Base-by-base conservation (phyloP, 2,113 vertebrate genomes). In the Lutjanus erythropterus region DNA sequence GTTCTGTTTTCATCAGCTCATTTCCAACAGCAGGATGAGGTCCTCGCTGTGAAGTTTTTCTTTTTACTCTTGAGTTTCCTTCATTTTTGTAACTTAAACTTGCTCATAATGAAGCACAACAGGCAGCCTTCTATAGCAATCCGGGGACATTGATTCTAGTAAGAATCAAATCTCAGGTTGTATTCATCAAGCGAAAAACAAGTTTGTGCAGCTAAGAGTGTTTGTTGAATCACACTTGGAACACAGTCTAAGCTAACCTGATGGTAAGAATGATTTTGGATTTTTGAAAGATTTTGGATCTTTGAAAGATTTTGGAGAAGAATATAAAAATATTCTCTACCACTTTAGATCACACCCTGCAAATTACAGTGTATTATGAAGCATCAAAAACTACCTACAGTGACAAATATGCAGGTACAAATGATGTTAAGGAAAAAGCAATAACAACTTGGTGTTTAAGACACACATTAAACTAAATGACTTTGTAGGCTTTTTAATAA, bases 61-160 rank as follows among this genome's bases (percentile, higher is more conserved):
- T 6, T 39, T 46, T 46, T 37, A 58, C n/a, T 42, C 64, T 29
- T 27, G 3, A 0, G 8, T 33, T 39, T 75, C 59, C 42, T 29
- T 15, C 4, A 29, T 42, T 60, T 25, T 37, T 80, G 4, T 37
- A 19, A 42, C 25, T 50, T 29, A 42, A 80, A 75, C 10, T 19
- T 25, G 23, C 33, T 50, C 42, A 66, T 76, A 62, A 74, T 61
- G 42, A 53, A 77, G 46, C 59, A 62, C 66, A 71, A 29, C 16
- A 10, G 31, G 37, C 2, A 5, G 60, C 31, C 44, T 39, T 33
- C 31, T 37, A 9, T 23, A 15, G 46, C 29, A 41, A n/a, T 50
- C 58, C 35, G 18, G 5, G 14, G 2, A 0, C 19, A 11, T 11
- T 67, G 44, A 71, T 55, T 27, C 16, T 31, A 18, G 9, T 27